Evolutionary conservation across 2,113 vertebrate genomes (phyloP).

Genomic region (Vulpes lagopus): DNA sequence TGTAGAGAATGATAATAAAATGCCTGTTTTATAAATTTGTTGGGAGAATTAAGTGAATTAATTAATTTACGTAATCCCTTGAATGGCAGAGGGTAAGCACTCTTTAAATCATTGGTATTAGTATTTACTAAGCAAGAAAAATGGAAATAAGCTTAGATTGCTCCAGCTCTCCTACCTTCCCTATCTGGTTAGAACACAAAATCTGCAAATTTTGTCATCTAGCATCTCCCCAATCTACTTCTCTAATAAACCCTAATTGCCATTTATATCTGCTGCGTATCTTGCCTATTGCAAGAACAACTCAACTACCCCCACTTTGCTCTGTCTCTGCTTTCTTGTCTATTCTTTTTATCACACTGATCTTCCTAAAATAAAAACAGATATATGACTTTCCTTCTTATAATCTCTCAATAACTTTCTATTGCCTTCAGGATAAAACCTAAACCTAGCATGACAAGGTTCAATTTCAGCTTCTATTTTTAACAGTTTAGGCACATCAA

Average conservation of each 20-base stretch:
- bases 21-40: neutral
- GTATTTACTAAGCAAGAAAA: neutral
- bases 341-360: neutral
- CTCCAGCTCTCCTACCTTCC: neutral
- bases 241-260: neutral
- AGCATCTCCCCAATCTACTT: neutral
- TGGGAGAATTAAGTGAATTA: neutral
- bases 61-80: neutral
- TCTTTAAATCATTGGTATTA: neutral
- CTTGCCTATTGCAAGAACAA: neutral
- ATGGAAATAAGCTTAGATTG: neutral
- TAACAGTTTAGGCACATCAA: neutral
- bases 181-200: neutral
- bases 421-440: neutral
- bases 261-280: neutral
- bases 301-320: neutral
- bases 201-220: neutral
- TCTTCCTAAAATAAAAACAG: neutral
- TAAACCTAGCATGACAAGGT: neutral
- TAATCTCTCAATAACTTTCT: neutral
- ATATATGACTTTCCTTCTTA: neutral
- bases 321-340: neutral
- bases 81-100: neutral
- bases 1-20: conserved; percentile 7
- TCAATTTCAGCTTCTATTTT: conserved; percentile 33